phyloP scores from a whole-genome alignment of 2,888 invertebrate genomes.

The Nephrotoma guestfalica region DNA sequence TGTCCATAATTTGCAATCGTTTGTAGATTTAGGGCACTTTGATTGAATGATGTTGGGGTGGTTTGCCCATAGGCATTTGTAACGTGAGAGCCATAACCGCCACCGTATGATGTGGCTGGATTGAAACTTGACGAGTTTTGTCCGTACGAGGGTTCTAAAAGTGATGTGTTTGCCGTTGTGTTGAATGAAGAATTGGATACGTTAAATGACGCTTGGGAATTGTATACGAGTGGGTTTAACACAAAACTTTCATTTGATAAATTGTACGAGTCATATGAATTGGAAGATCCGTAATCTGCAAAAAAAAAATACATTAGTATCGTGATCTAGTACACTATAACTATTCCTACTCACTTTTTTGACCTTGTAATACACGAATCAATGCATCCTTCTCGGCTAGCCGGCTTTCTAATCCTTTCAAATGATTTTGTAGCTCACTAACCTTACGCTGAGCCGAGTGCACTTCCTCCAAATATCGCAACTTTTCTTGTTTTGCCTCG shows the following conservation, averaged over 20 bases:
- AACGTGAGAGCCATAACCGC: constrained; percentile 9
- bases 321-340: neutral
- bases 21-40: constrained; percentile 14
- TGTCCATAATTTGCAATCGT: constrained; percentile 13
- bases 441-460: constrained; percentile 72
- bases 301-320: neutral
- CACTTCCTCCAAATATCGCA: constrained; percentile 78
- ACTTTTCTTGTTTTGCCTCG: constrained; percentile 72
- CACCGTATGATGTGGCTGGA: constrained; percentile 8
- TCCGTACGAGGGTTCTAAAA: constrained; percentile 12
- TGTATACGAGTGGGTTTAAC: constrained; percentile 13
- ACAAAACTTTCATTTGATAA: constrained; percentile 15
- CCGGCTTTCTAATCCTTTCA: constrained; percentile 72
- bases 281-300: constrained; percentile 16
- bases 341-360: constrained; percentile 22
- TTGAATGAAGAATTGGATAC: constrained; percentile 15
- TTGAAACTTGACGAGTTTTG: constrained; percentile 10
- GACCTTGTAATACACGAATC: constrained; percentile 75
- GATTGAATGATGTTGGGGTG: constrained; percentile 11
- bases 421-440: constrained; percentile 77
- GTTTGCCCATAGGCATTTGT: constrained; percentile 11
- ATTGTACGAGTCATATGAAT: constrained; percentile 17
- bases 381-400: constrained; percentile 80
- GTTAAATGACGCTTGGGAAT: constrained; percentile 15
- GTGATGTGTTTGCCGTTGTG: constrained; percentile 12